These are phyloP conservation scores for Heliconius hortense DNA, from an alignment of 2,888 invertebrate genomes.

Conservation along the genomic window DNA sequence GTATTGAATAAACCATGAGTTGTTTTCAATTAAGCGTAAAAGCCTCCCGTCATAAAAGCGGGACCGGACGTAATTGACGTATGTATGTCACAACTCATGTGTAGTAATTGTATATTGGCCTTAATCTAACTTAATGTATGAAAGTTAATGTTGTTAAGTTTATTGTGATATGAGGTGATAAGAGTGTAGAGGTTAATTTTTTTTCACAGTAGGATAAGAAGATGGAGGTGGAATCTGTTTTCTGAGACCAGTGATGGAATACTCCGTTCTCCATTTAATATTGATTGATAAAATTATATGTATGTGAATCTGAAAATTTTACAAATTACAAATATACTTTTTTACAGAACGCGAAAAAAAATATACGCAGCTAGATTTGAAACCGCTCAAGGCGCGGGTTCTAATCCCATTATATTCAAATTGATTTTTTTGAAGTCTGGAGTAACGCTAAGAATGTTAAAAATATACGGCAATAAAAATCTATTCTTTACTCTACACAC, in stretches of 20 bases:
- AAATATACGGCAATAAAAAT: too few species aligned
- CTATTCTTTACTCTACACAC: too few species aligned
- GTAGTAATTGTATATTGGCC: conserved; percentile 19
- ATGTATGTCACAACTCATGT: conserved; percentile 32
- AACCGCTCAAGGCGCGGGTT: too few species aligned
- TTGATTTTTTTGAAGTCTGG: too few species aligned
- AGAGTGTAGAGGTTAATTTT: not conserved
- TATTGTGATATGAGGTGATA: not conserved
- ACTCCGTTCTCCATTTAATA: not conserved
- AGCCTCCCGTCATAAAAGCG: conserved; percentile 76
- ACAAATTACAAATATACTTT: too few species aligned
- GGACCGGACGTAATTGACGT: conserved; percentile 67
- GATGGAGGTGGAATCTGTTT: not conserved
- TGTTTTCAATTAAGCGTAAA: conserved; percentile 81
- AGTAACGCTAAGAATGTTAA: too few species aligned
- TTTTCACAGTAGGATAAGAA: not conserved
- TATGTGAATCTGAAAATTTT: too few species aligned
- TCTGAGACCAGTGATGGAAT: not conserved
- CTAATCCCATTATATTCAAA: too few species aligned
- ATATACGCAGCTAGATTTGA: too few species aligned
- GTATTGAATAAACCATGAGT: conserved; percentile 80
- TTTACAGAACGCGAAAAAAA: too few species aligned
- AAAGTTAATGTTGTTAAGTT: not conserved
- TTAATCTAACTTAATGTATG: conserved; percentile 22
- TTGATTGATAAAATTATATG: too few species aligned